These are phyloP conservation scores for Hemicentrotus pulcherrimus DNA, from an alignment of 35 echinoderm and acorn worm genomes.

Conservation along the genomic window DNA sequence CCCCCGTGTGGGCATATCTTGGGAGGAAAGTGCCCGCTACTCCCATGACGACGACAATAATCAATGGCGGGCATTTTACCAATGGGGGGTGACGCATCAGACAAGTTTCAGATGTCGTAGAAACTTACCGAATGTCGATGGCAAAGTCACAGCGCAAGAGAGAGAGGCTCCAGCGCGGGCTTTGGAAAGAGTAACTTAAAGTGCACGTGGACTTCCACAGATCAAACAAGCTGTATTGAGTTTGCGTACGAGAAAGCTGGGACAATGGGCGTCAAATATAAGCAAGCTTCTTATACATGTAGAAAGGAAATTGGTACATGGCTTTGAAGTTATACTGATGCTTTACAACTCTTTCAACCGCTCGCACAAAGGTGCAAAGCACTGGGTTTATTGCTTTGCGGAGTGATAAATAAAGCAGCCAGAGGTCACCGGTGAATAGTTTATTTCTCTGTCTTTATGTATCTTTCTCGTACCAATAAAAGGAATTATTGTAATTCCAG, in stretches of 20 bases:
- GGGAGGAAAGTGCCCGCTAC: background rate
- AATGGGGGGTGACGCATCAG: background rate
- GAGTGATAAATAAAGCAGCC: background rate
- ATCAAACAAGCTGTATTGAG: background rate
- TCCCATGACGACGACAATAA: background rate
- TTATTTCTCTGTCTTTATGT: background rate
- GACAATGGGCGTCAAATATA: background rate
- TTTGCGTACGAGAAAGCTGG: background rate
- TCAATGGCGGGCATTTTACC: background rate
- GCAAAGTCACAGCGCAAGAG: background rate
- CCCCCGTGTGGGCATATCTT: background rate
- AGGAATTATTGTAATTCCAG: background rate
- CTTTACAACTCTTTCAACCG: background rate
- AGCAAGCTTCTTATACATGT: background rate
- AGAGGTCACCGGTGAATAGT: background rate
- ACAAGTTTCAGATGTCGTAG: background rate
- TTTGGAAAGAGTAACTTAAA: background rate
- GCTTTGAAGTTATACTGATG: background rate
- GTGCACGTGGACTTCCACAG: background rate
- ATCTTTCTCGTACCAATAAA: background rate
- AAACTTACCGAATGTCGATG: background rate
- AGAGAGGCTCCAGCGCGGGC: background rate
- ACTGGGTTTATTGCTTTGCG: background rate
- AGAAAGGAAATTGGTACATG: constrained; percentile 18
- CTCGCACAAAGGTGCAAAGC: background rate